Conservation (phyloP, 1,140 invertebrate genomes). For the Macrobrachium nipponense region DNA sequence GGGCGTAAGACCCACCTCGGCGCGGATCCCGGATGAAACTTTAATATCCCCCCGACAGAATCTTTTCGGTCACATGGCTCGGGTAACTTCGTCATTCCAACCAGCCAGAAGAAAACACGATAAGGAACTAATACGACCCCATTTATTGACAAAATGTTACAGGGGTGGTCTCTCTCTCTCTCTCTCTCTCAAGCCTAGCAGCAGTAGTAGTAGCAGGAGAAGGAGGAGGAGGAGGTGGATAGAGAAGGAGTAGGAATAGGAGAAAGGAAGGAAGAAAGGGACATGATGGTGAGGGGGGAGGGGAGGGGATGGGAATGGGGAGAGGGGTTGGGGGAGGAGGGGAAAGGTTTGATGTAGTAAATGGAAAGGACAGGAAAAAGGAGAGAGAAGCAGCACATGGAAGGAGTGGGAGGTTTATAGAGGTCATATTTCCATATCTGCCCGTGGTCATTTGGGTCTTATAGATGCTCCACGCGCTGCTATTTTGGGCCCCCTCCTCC, state of each 20-base stretch:
- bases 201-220: neutral
- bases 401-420: slow-evolving; percentile 7
- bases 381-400: neutral
- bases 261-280: neutral
- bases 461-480: too few relatives aligned
- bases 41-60: neutral
- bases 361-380: neutral
- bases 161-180: slow-evolving; percentile 3
- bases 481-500: too few relatives aligned
- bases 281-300: neutral
- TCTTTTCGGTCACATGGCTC: slow-evolving; percentile 33
- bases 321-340: neutral
- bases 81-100: slow-evolving; percentile 56
- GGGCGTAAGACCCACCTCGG: neutral
- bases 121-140: slow-evolving; percentile 57
- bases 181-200: neutral
- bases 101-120: slow-evolving; percentile 58
- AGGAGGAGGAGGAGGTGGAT: slow-evolving; percentile 19
- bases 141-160: slow-evolving; percentile 49
- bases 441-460: too few relatives aligned
- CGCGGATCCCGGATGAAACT: neutral
- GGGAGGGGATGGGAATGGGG: neutral
- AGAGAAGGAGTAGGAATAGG: neutral
- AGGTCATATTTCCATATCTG: neutral
- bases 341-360: neutral